Conservation (phyloP, 2,113 vertebrate genomes). For the Lophius piscatorius region DNA sequence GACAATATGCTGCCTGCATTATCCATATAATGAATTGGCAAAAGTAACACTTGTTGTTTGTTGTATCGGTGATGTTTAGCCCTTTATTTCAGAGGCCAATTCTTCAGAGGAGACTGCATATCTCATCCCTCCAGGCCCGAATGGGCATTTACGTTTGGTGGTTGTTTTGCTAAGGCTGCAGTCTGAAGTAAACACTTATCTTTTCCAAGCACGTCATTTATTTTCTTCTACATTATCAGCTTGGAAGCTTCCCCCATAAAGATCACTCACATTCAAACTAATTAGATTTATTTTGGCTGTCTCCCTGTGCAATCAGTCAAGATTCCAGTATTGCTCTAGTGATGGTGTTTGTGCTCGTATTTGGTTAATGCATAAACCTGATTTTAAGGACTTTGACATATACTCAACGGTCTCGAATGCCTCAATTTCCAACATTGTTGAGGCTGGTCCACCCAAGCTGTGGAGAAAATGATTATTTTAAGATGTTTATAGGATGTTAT, state of each 20-base stretch:
- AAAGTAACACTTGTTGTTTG: slow-evolving; percentile 48
- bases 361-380: slow-evolving; percentile 12
- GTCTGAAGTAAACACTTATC: slow-evolving; percentile 45
- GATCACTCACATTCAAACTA: slow-evolving; percentile 68
- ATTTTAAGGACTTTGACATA: slow-evolving; percentile 1
- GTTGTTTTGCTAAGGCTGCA: slow-evolving; percentile 57
- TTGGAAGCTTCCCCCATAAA: slow-evolving; percentile 61
- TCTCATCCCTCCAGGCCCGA: slow-evolving; percentile 64
- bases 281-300: slow-evolving; percentile 67
- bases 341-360: slow-evolving; percentile 17
- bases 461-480: not conserved
- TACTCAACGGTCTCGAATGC: slow-evolving; percentile 1
- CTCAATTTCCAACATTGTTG: not conserved
- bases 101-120: slow-evolving; percentile 43
- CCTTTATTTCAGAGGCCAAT: slow-evolving; percentile 33
- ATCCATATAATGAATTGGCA: slow-evolving; percentile 59
- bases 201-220: slow-evolving; percentile 59
- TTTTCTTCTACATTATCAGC: slow-evolving; percentile 56
- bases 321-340: slow-evolving; percentile 36
- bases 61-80: slow-evolving; percentile 63
- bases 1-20: slow-evolving; percentile 48
- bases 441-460: not conserved
- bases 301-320: slow-evolving; percentile 38
- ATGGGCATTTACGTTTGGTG: slow-evolving; percentile 47
- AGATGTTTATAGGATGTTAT: too few relatives aligned